These are phyloP conservation scores for Chlorops oryzae DNA, from an alignment of 1,140 invertebrate genomes.

Conservation along the genomic window DNA sequence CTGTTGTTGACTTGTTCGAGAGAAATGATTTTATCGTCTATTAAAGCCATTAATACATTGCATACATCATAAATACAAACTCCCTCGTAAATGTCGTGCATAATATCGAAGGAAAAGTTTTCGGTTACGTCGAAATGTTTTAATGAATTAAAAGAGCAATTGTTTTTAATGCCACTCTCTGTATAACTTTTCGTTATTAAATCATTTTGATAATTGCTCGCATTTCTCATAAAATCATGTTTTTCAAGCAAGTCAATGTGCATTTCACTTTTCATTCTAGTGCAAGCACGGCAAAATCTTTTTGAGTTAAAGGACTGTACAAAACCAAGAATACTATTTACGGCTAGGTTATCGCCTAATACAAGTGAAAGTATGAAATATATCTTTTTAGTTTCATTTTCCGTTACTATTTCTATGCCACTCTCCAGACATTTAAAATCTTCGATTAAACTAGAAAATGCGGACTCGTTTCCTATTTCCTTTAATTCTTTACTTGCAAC, in stretches of 20 bases:
- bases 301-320: constrained; percentile 28
- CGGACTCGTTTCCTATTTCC: constrained; percentile 3
- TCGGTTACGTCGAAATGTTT: constrained; percentile 38
- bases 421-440: constrained; percentile 10
- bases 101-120: constrained; percentile 41
- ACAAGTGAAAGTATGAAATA: constrained; percentile 28
- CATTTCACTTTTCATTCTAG: constrained; percentile 13
- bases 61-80: constrained; percentile 39
- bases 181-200: constrained; percentile 7
- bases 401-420: constrained; percentile 5
- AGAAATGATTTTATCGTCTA: constrained; percentile 14
- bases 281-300: constrained; percentile 34
- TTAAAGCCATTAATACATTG: constrained; percentile 32
- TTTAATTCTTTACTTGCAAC: constrained; percentile 9
- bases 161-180: constrained; percentile 35
- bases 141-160: constrained; percentile 34
- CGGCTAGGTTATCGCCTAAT: constrained; percentile 34
- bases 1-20: constrained; percentile 11
- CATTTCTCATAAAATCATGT: constrained; percentile 2
- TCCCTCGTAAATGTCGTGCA: constrained; percentile 47
- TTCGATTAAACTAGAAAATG: constrained; percentile 6
- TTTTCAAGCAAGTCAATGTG: constrained; percentile 16
- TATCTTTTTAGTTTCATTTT: constrained; percentile 8
- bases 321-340: constrained; percentile 32
- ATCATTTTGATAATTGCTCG: constrained; percentile 8